phyloP scores from a whole-genome alignment of 2,797 vertebrate species.

The Paguma larvata region DNA sequence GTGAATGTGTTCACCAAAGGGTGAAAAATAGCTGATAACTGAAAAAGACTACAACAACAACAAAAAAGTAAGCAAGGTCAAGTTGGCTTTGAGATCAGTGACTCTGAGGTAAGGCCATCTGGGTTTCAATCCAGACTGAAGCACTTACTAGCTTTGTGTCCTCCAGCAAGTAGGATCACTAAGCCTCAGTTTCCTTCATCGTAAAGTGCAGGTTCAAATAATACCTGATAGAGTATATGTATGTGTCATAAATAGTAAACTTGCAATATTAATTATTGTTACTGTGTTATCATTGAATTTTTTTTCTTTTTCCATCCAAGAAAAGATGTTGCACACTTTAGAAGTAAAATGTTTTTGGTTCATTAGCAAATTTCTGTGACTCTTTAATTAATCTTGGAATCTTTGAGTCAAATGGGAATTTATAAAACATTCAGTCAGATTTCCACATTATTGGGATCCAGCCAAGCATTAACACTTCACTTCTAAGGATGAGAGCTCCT shows the following conservation, averaged over 20 bases:
- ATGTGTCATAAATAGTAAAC: neutral
- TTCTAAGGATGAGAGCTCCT: neutral
- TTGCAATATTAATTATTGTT: neutral
- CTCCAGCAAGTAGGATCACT: neutral
- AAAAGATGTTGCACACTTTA: neutral
- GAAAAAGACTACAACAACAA: neutral
- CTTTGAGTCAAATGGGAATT: slow-evolving; percentile 5
- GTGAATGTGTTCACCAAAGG: neutral
- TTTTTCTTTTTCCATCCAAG: neutral
- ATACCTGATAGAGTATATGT: neutral
- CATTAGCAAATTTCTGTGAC: slow-evolving; percentile 2
- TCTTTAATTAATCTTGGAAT: slow-evolving; percentile 11
- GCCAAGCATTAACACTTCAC: neutral
- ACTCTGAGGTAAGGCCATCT: neutral
- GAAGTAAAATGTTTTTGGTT: neutral
- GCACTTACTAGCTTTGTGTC: neutral
- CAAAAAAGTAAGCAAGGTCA: neutral
- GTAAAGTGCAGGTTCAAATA: neutral
- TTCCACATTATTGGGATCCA: neutral
- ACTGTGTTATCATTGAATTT: neutral
- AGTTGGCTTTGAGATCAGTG: neutral
- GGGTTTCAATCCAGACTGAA: neutral
- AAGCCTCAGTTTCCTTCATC: neutral
- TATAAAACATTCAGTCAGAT: neutral
- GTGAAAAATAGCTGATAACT: neutral